Percentiles rank a stretch among this genome's conserved stretches.
phyloP scores from a whole-genome alignment of 2,797 vertebrate species.

The Pangasius sanitwongsei region DNA sequence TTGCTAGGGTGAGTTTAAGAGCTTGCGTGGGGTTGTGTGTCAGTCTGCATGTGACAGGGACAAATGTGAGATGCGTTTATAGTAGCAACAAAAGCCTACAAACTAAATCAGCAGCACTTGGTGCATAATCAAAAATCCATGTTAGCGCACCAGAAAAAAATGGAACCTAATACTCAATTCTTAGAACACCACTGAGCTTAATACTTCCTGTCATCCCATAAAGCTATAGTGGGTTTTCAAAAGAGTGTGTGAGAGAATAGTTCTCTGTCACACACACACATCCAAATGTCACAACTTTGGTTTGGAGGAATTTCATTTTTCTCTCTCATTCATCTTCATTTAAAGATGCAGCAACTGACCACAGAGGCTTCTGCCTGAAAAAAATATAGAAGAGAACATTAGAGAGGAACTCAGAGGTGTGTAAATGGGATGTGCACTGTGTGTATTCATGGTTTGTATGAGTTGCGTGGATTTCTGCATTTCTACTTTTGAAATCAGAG shows the following conservation, averaged over 20 bases:
- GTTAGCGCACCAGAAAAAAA: background rate
- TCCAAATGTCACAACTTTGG: constrained; percentile 16
- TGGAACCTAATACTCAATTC: constrained; percentile 1
- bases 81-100: background rate
- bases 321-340: constrained; percentile 4
- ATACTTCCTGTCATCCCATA: constrained; percentile 7
- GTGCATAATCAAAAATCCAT: background rate
- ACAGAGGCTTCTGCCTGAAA: background rate
- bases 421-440: background rate
- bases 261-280: background rate
- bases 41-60: constrained; percentile 36
- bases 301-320: constrained; percentile 19
- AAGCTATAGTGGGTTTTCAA: background rate
- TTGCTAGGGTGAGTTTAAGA: constrained; percentile 33
- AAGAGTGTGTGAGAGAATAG: background rate
- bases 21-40: constrained; percentile 47
- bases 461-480: background rate
- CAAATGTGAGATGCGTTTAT: constrained; percentile 13
- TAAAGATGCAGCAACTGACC: background rate
- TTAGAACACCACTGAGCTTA: constrained; percentile 7
- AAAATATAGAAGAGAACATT: background rate
- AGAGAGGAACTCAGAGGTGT: background rate
- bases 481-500: background rate
- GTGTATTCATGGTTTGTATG: background rate
- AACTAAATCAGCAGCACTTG: background rate